Evolutionary conservation across 2,797 vertebrate genomes (phyloP).

Genomic region (Orientallactaga sibirica): DNA sequence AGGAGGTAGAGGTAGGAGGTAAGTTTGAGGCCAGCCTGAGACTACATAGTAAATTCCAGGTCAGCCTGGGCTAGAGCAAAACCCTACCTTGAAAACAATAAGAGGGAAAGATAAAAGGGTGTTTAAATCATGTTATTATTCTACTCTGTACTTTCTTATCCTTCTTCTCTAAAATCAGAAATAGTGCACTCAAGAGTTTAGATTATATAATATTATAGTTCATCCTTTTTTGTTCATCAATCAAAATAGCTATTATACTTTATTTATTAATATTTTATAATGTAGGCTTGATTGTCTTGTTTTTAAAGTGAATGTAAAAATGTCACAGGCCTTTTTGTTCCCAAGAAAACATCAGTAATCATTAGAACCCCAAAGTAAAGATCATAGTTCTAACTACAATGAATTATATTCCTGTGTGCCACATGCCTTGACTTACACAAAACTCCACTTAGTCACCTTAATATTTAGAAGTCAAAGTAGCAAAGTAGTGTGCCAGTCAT

Average conservation of each 20-base stretch:
- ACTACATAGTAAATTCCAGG: too few species aligned
- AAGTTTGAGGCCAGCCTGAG: too few species aligned
- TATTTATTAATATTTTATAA: constrained; percentile 55
- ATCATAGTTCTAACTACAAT: neutral
- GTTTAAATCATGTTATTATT: constrained; percentile 30
- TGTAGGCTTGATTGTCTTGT: neutral
- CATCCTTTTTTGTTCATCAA: constrained; percentile 36
- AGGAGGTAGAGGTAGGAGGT: too few species aligned
- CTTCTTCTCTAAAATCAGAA: constrained; percentile 53
- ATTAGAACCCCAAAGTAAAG: neutral
- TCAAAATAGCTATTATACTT: constrained; percentile 15
- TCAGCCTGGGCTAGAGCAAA: too few species aligned
- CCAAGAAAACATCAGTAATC: neutral
- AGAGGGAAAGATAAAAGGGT: neutral
- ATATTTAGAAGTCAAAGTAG: neutral
- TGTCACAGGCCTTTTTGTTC: neutral
- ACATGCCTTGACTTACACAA: neutral
- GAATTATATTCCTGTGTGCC: neutral
- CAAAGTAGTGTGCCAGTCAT: constrained; percentile 17
- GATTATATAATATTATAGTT: constrained; percentile 10
- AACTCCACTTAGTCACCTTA: neutral
- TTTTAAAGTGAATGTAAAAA: constrained; percentile 57
- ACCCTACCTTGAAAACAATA: neutral
- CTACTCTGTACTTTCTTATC: neutral
- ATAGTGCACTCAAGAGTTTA: neutral